Base-by-base conservation (phyloP, 2,797 vertebrate genomes). In the Rhynchonycteris naso region DNA sequence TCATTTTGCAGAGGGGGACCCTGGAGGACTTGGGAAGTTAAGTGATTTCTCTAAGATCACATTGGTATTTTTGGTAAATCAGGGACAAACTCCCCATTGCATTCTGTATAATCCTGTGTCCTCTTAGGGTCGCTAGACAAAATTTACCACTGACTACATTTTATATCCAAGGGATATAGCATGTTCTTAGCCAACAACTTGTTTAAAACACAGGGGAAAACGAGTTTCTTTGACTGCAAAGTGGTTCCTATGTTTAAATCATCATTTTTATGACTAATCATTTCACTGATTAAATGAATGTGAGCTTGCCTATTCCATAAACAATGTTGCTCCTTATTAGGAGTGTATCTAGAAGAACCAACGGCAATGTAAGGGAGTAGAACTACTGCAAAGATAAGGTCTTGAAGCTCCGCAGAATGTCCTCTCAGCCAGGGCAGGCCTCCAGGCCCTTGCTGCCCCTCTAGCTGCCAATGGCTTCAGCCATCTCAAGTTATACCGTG, bases 251-350 rank as follows among this genome's bases (percentile, higher is more conserved):
- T 13, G 74, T 92, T 87, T 82, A 93, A 95, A 95, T 18, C 71
- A 79, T 91, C 68, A 35, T 26, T 72, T 93, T 88, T 69, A 90
- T 19, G 28, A 88, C 47, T 78, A 61, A 93, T 65, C 69, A 68
- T 82, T 95, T 92, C 68, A 63, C 59, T 91, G 82, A 90, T 94
- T 96, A 69, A 95, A 97, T 97, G 96, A 97, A 87, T n/a, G 69
- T 84, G 74, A 82, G 52, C 30, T 95, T 92, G 89, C 81, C 87
- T 97, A 97, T 88, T 92, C 24, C 86, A 75, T 83, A 96, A 93
- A 92, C 35, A 85, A 33, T 61, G 86, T 80, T 95, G 66, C 94
- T 97, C 65, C 95, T 97, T 97, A 80, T 58, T 79, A 75, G 43
- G 90, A 96, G 38, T 95, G 22, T 97, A 95, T 97, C 59, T 54